Evolutionary conservation across 2,113 vertebrate species (phyloP).

Genomic region (Riparia riparia): DNA sequence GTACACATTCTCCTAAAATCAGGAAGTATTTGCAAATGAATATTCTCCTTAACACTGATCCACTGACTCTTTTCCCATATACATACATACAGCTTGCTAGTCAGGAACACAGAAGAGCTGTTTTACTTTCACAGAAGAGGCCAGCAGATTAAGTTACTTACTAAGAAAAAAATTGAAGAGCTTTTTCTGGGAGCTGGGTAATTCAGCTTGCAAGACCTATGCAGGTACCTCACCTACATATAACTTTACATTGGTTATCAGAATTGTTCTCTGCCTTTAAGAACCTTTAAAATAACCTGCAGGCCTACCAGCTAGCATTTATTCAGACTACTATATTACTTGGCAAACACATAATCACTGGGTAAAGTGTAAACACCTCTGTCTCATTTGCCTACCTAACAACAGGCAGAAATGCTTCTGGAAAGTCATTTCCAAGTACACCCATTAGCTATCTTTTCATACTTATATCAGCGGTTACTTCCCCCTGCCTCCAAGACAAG

Average conservation of each 20-base stretch:
- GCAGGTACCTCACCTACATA: rapidly evolving
- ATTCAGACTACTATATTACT: not conserved
- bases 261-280: not conserved
- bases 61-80: not conserved
- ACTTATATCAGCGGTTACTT: not conserved
- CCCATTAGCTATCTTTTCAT: not conserved
- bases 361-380: not conserved
- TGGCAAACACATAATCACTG: not conserved
- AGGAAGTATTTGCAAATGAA: not conserved
- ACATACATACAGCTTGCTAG: not conserved
- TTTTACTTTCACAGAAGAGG: not conserved
- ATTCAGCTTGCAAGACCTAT: rapidly evolving
- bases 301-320: not conserved
- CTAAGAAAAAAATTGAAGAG: not conserved
- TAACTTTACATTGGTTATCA: not conserved
- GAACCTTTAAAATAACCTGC: not conserved
- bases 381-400: not conserved
- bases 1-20: not conserved
- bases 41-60: not conserved
- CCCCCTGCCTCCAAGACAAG: not conserved
- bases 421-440: not conserved
- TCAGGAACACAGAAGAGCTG: not conserved
- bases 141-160: not conserved
- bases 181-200: not conserved
- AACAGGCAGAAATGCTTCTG: not conserved